Evolutionary conservation across 2,113 vertebrate genomes (phyloP), one percentile per base, ranked within the genome.

Genomic region (Orientallactaga bullata): DNA sequence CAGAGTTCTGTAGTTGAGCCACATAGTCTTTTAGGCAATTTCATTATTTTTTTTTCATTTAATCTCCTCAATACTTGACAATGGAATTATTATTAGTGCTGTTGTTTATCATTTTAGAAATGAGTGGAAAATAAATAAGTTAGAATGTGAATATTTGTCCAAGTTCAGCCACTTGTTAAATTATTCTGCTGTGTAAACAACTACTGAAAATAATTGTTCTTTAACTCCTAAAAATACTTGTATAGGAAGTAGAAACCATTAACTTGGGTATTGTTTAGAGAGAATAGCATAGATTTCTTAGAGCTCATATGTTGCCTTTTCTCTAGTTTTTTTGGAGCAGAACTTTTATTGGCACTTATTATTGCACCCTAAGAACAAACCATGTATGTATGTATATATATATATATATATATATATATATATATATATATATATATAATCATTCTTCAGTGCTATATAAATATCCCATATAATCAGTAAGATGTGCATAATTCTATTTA

Each of bases 391-490:
- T n/a, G n/a, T n/a, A n/a, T n/a, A n/a, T n/a, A n/a, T n/a, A n/a
- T n/a, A n/a, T n/a, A n/a, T n/a, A n/a, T n/a, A n/a, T n/a, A n/a
- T n/a, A n/a, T n/a, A n/a, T n/a, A n/a, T n/a, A n/a, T n/a, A n/a
- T n/a, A n/a, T n/a, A n/a, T n/a, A n/a, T 47, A 47, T 47, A 47
- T 47, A 47, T 47, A 47, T 47, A 6, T 47, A 47, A 5, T 18
- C 7, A 61, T 81, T 92, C 35, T 60, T 95, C 12, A 80, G 69
- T 80, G 6, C 35, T 69, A 20, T 32, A 91, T 84, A 76, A 90
- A 69, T 90, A 85, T 88, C 39, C 35, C 47, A 89, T 92, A 87
- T 92, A 91, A 83, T 87, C 72, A 77, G 71, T 73, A 71, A 65
- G 15, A 71, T 85, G 12, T 71, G 47, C 1, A 39, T 84, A 90